A percentile compares a stretch with the other conserved stretches of the same genome.
These are phyloP conservation scores for Monarcha castaneiventris DNA, from an alignment of 2,113 vertebrate genomes.

Conservation along the genomic window DNA sequence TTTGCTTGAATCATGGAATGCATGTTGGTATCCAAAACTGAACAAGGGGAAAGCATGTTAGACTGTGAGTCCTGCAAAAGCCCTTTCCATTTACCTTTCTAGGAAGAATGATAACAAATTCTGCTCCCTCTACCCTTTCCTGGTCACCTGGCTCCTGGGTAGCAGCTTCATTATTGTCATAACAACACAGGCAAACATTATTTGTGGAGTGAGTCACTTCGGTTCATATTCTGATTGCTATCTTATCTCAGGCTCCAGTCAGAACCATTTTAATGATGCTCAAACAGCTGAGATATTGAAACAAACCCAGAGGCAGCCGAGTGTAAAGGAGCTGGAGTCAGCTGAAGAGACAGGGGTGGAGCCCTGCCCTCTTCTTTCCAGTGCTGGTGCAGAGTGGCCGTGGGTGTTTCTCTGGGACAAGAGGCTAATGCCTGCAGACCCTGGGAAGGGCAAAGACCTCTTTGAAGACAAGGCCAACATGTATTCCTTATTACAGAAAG, in stretches of 20 bases:
- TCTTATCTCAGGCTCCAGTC: not conserved
- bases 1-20: not conserved
- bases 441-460: not conserved
- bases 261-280: conserved; percentile 4
- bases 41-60: not conserved
- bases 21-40: not conserved
- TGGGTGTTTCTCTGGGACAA: not conserved
- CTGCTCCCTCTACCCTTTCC: not conserved
- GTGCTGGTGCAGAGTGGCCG: rapidly evolving
- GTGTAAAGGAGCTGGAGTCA: not conserved
- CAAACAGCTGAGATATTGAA: conserved; percentile 9
- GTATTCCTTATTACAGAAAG: not conserved
- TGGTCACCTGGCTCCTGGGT: not conserved
- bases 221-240: not conserved
- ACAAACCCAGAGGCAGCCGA: not conserved
- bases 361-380: not conserved
- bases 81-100: not conserved
- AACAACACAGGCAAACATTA: not conserved
- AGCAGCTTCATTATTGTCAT: not conserved
- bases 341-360: not conserved
- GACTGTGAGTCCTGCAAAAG: not conserved
- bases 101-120: not conserved
- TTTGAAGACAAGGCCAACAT: not conserved
- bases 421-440: not conserved
- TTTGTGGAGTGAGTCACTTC: not conserved